phyloP scores from a whole-genome alignment of 2,797 vertebrate genomes.

The Centroberyx gerrardi region DNA sequence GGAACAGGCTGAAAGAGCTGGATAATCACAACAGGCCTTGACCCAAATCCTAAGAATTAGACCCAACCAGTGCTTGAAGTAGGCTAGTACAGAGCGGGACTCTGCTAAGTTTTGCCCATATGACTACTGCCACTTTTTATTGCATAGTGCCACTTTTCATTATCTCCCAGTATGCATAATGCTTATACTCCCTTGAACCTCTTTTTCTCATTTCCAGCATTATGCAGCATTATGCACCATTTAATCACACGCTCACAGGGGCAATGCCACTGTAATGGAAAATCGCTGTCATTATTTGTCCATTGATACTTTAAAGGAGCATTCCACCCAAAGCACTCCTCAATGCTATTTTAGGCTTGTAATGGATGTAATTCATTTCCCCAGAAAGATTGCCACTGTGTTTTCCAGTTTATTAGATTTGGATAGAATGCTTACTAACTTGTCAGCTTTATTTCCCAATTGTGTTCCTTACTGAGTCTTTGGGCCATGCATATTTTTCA shows the following conservation, averaged over 20 bases:
- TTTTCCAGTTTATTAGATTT: too few relatives aligned
- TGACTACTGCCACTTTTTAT: slow-evolving; percentile 11
- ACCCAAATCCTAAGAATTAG: slow-evolving; percentile 65
- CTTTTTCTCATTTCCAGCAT: background rate
- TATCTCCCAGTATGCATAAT: slow-evolving; percentile 9
- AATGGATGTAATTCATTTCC: too few relatives aligned
- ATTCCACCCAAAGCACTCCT: too few relatives aligned
- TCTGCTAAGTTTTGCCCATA: background rate
- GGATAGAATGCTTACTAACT: too few relatives aligned
- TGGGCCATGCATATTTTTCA: slow-evolving; percentile 25
- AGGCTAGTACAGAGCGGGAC: slow-evolving; percentile 26
- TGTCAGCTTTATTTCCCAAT: slow-evolving; percentile 5
- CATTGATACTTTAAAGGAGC: too few relatives aligned
- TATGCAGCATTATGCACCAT: too few relatives aligned
- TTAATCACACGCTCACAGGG: too few relatives aligned
- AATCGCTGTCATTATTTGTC: too few relatives aligned
- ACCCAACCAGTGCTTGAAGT: slow-evolving; percentile 47
- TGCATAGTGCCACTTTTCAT: slow-evolving; percentile 5
- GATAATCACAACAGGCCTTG: slow-evolving; percentile 60
- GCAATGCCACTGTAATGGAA: too few relatives aligned
- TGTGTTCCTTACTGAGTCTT: slow-evolving; percentile 33
- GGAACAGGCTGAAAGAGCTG: slow-evolving; percentile 28
- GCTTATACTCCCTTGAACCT: slow-evolving; percentile 39
- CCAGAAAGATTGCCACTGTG: too few relatives aligned
- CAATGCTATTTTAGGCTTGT: too few relatives aligned